Percentiles rank a stretch among this genome's conserved stretches.
Conservation (phyloP, 2,888 invertebrate genomes). For the Leptinotarsa rubiginosa region DNA sequence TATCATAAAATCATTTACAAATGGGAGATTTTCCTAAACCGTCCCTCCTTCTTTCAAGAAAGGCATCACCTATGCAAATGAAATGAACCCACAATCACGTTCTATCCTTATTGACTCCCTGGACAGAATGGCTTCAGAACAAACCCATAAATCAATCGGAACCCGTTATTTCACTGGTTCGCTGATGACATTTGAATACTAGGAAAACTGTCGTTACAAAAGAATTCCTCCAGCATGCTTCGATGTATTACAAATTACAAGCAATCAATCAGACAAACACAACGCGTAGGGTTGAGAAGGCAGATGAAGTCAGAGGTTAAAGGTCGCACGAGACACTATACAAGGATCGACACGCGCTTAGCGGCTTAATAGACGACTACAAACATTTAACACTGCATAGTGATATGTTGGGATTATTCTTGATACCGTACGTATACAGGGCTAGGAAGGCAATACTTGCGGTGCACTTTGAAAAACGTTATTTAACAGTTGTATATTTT, state of each 20-base stretch:
- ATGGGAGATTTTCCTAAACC: too few species aligned
- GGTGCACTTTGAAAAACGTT: not conserved
- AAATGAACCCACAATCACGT: too few species aligned
- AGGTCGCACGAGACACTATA: constrained; percentile 54
- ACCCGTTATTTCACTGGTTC: constrained; percentile 4
- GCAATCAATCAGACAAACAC: constrained; percentile 28
- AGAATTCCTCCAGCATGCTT: constrained; percentile 20
- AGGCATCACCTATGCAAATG: too few species aligned
- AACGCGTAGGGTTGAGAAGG: constrained; percentile 18
- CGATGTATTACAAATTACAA: constrained; percentile 27
- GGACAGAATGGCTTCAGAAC: not conserved
- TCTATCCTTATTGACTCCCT: not conserved
- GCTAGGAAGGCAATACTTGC: too few species aligned
- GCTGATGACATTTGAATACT: constrained; percentile 6
- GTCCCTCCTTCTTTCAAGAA: too few species aligned
- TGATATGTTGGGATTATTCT: not conserved
- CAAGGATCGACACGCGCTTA: constrained; percentile 51
- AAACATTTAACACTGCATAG: constrained; percentile 10
- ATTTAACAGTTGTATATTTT: too few species aligned
- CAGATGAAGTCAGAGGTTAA: constrained; percentile 44
- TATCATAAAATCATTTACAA: too few species aligned
- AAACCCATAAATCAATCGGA: not conserved
- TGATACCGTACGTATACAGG: not conserved
- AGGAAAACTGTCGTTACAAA: constrained; percentile 5
- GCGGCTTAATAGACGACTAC: not conserved